These are phyloP conservation scores for Adrianichthys oophorus DNA, from an alignment of 2,797 vertebrate genomes.

Conservation along the genomic window DNA sequence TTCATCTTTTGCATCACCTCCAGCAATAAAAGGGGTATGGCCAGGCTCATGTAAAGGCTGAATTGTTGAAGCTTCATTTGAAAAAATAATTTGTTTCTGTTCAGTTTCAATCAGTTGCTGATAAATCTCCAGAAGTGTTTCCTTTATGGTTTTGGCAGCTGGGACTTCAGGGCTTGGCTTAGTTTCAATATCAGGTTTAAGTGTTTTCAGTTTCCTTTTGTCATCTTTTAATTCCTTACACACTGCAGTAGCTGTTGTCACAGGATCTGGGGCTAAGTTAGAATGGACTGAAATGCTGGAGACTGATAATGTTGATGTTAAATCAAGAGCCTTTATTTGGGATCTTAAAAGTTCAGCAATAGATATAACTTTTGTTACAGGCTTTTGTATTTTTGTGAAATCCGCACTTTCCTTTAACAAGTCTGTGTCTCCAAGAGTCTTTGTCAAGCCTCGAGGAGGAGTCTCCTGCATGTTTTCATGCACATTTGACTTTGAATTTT, in stretches of 20 bases:
- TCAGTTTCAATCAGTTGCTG: constrained; percentile 34
- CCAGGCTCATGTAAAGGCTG: constrained; percentile 28
- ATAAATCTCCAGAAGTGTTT: constrained; percentile 50
- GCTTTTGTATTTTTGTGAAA: constrained; percentile 42
- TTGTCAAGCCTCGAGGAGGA: not conserved
- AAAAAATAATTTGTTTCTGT: constrained; percentile 29
- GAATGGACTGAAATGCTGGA: constrained; percentile 1
- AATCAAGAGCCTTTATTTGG: constrained; percentile 63
- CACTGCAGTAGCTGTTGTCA: constrained; percentile 9
- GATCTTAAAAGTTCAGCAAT: constrained; percentile 65
- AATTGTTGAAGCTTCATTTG: constrained; percentile 14
- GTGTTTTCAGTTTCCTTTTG: constrained; percentile 14
- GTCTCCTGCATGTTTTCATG: constrained; percentile 1
- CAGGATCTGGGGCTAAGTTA: constrained; percentile 11
- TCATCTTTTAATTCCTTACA: constrained; percentile 24
- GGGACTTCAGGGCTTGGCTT: not conserved
- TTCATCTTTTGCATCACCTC: constrained; percentile 9
- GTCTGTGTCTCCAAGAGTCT: constrained; percentile 17
- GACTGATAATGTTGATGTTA: constrained; percentile 13
- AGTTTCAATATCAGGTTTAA: constrained; percentile 1
- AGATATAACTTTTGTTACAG: constrained; percentile 55
- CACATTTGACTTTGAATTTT: constrained; percentile 5
- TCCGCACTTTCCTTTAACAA: constrained; percentile 6
- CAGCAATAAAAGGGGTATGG: constrained; percentile 38
- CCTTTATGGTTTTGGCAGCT: constrained; percentile 39